Percentiles rank a stretch among this genome's conserved stretches.
Conservation (phyloP, 1,140 invertebrate species). For the Psix sp. region DNA sequence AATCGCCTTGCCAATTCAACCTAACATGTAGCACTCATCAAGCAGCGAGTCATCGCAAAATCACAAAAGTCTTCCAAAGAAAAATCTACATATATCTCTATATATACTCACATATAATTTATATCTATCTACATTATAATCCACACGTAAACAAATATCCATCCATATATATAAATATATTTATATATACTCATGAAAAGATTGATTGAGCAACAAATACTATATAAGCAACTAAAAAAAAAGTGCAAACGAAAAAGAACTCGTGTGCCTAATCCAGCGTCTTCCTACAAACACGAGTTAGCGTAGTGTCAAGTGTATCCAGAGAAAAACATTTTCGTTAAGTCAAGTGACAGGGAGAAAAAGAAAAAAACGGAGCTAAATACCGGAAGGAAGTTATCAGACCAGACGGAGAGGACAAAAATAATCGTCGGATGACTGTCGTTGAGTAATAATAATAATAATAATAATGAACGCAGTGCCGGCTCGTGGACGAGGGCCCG, state of each 20-base stretch:
- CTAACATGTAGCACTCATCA: constrained; percentile 36
- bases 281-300: constrained; percentile 40
- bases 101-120: constrained; percentile 28
- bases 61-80: constrained; percentile 74
- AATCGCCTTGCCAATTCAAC: constrained; percentile 15
- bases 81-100: constrained; percentile 21
- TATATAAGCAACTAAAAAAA: neutral
- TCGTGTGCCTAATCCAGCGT: constrained; percentile 56
- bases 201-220: constrained; percentile 10
- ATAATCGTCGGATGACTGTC: too few relatives aligned
- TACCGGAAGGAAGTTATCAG: constrained; percentile 65
- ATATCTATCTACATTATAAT: constrained; percentile 25
- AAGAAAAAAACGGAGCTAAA: constrained; percentile 49
- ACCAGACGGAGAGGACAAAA: constrained; percentile 1
- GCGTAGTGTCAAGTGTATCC: neutral
- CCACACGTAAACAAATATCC: too few relatives aligned
- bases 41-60: constrained; percentile 59
- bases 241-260: constrained; percentile 9
- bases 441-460: constrained; percentile 59
- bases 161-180: too few relatives aligned
- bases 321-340: neutral
- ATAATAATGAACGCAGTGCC: constrained; percentile 58
- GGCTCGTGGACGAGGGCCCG: constrained; percentile 71
- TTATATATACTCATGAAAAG: constrained; percentile 14
- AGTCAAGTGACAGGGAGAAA: constrained; percentile 50